Evolutionary conservation across 2,113 vertebrate genomes (phyloP).

Genomic region (Sitta europaea): DNA sequence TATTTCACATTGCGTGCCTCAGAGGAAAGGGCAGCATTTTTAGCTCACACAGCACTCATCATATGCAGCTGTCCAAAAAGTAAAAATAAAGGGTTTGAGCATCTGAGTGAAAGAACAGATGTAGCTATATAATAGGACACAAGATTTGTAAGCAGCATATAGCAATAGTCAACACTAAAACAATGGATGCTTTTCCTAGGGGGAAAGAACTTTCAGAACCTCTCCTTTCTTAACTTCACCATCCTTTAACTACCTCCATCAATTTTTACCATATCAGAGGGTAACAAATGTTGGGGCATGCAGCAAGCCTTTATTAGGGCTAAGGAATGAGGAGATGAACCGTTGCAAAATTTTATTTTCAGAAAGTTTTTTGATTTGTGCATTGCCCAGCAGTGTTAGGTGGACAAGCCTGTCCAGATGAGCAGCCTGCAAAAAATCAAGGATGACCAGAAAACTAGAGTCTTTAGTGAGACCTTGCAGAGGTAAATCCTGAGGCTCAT

Average conservation of each 20-base stretch:
- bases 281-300: background rate
- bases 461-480: background rate
- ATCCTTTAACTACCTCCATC: background rate
- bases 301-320: fast-evolving
- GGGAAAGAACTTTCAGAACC: background rate
- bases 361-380: background rate
- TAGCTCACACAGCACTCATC: background rate
- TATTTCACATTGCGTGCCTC: constrained; percentile 7
- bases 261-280: background rate
- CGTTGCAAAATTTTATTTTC: background rate
- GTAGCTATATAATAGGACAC: background rate
- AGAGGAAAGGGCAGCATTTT: constrained; percentile 43
- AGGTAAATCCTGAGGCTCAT: background rate
- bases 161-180: background rate
- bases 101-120: constrained; percentile 3
- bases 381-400: background rate
- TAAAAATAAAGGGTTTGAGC: constrained; percentile 37
- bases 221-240: background rate
- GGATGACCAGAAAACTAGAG: background rate
- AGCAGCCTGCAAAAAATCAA: background rate
- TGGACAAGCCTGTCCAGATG: background rate
- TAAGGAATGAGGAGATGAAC: background rate
- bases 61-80: constrained; percentile 49
- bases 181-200: background rate
- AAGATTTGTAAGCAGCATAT: background rate